Percentiles rank a stretch among this genome's conserved stretches.
These are phyloP conservation scores for Nixonia krombeini DNA, from an alignment of 1,140 invertebrate species.

Conservation along the genomic window DNA sequence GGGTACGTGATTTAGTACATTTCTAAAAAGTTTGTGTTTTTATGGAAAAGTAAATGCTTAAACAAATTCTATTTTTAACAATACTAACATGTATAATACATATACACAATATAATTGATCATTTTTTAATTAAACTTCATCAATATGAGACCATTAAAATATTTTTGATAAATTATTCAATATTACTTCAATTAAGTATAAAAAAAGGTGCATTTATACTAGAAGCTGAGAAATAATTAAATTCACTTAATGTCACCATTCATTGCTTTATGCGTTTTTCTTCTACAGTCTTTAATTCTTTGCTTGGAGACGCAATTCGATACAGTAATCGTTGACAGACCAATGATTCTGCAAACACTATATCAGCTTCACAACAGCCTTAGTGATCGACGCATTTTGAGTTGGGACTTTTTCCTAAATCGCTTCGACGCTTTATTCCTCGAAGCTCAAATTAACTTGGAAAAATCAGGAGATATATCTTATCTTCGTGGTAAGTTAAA, in stretches of 20 bases:
- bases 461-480: slow-evolving; percentile 85
- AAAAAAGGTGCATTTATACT: too few relatives aligned
- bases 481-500: slow-evolving; percentile 81
- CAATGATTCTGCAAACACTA: slow-evolving; percentile 96
- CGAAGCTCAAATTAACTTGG: slow-evolving; percentile 93
- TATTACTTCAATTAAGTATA: too few relatives aligned
- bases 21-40: too few relatives aligned
- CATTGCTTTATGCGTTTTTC: slow-evolving; percentile 35
- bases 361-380: slow-evolving; percentile 95
- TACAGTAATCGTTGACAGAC: slow-evolving; percentile 94
- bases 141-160: too few relatives aligned
- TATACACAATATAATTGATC: too few relatives aligned
- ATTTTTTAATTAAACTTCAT: too few relatives aligned
- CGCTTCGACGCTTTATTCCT: slow-evolving; percentile 96
- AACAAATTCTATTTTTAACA: too few relatives aligned
- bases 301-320: slow-evolving; percentile 95
- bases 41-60: too few relatives aligned
- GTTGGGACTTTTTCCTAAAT: slow-evolving; percentile 99
- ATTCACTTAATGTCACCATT: too few relatives aligned
- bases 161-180: too few relatives aligned
- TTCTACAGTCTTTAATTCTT: slow-evolving; percentile 84
- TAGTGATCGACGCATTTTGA: slow-evolving; percentile 89
- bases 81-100: too few relatives aligned
- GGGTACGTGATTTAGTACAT: slow-evolving; percentile 73
- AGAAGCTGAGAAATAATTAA: too few relatives aligned